Conservation (phyloP, 2,888 invertebrate species). For the Lepidochitona cinerea region DNA sequence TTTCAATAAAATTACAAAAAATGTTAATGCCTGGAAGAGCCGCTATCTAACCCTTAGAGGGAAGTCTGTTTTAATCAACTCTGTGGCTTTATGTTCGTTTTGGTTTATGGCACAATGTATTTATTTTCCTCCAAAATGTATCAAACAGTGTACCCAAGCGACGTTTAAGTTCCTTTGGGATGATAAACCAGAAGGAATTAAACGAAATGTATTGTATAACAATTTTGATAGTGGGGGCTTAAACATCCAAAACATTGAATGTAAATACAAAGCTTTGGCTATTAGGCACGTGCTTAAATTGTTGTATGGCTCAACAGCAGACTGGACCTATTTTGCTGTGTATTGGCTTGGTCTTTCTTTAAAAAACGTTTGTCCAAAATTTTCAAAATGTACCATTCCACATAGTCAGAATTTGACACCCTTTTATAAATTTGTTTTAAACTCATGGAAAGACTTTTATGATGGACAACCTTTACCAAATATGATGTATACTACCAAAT, state of each 20-base stretch:
- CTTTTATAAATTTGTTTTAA: background rate
- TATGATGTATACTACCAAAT: background rate
- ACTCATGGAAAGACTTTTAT: background rate
- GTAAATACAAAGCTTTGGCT: background rate
- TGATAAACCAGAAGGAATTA: background rate
- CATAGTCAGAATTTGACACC: background rate
- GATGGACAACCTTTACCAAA: background rate
- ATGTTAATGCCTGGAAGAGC: background rate
- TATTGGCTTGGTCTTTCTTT: slow-evolving; percentile 1
- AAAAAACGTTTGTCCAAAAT: background rate
- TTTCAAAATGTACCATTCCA: background rate
- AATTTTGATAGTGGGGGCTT: background rate
- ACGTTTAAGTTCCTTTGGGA: background rate
- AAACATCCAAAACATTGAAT: background rate
- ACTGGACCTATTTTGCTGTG: slow-evolving; percentile 3
- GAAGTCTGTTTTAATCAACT: background rate
- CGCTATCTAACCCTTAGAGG: background rate
- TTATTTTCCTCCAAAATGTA: background rate
- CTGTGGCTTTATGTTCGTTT: background rate
- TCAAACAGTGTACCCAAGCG: background rate
- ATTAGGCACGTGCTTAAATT: background rate
- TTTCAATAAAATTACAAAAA: background rate
- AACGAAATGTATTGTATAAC: background rate
- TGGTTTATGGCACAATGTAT: background rate
- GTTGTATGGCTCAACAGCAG: background rate